A percentile compares a stretch with the other conserved stretches of the same genome.
These are phyloP conservation scores for Magallana nippona DNA, from an alignment of 2,888 invertebrate species.

Conservation along the genomic window DNA sequence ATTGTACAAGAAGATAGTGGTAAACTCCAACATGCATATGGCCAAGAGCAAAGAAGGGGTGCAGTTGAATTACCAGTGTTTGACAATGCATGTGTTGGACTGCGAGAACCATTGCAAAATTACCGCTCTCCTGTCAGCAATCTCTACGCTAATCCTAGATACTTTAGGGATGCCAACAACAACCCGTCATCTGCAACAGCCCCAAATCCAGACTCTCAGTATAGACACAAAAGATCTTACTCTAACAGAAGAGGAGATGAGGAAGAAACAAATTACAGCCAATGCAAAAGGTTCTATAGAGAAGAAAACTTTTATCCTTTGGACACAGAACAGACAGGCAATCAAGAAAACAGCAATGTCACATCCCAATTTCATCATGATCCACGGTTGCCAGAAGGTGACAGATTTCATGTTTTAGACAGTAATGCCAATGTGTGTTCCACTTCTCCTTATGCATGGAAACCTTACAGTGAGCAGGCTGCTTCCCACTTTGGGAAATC, in stretches of 20 bases:
- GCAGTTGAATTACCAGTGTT: neutral
- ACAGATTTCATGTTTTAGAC: neutral
- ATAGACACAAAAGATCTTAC: neutral
- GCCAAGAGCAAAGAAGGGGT: neutral
- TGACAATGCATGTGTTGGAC: neutral
- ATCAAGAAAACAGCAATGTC: neutral
- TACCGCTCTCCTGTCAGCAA: constrained; percentile 3
- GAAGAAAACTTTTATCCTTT: neutral
- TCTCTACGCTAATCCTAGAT: neutral
- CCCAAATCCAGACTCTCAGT: constrained; percentile 11
- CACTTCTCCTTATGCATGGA: neutral
- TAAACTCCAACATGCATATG: neutral
- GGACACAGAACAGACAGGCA: neutral
- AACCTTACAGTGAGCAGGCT: constrained; percentile 1
- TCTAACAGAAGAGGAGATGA: neutral
- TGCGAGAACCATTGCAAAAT: neutral
- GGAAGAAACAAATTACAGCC: neutral
- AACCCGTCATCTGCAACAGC: constrained; percentile 3
- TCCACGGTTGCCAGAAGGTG: neutral
- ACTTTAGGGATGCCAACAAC: constrained; percentile 1
- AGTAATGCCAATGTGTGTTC: neutral
- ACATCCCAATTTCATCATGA: neutral
- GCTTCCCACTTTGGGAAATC: neutral
- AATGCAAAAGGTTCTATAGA: neutral
- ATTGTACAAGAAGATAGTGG: neutral